Conservation (phyloP, 2,888 invertebrate species). For the Bimastos eiseni region DNA sequence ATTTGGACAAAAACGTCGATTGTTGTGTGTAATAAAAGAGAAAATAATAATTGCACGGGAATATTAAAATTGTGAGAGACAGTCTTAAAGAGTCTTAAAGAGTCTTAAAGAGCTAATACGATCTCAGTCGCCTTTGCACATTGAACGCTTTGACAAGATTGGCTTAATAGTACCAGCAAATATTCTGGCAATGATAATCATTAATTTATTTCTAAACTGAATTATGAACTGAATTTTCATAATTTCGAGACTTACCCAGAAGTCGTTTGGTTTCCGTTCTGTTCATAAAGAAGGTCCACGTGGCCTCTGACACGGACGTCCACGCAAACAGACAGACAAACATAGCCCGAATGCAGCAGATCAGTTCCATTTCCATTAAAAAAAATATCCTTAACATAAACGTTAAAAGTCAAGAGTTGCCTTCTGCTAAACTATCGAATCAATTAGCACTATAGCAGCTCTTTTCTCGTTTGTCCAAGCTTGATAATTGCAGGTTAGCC, state of each 20-base stretch:
- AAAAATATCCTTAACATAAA: neutral
- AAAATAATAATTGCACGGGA: neutral
- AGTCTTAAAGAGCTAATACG: neutral
- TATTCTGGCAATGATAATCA: neutral
- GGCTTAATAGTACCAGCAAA: neutral
- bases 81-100: no score
- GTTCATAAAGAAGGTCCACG: constrained; percentile 7
- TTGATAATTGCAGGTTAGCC: neutral
- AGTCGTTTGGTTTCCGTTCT: constrained; percentile 15
- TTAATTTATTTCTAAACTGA: neutral
- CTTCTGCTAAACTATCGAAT: neutral
- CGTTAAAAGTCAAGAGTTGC: neutral
- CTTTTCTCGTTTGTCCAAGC: neutral
- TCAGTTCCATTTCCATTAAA: neutral
- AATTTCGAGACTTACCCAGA: neutral
- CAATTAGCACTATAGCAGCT: neutral
- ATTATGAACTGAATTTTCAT: neutral
- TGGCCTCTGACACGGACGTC: neutral
- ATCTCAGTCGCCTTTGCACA: neutral
- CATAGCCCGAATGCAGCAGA: neutral
- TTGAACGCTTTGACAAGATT: neutral
- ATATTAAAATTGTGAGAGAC: neutral
- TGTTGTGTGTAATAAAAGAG: neutral
- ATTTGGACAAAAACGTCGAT: neutral
- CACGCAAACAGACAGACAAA: neutral